Conservation (phyloP, 1,140 invertebrate genomes). For the Drosophila cardini region DNA sequence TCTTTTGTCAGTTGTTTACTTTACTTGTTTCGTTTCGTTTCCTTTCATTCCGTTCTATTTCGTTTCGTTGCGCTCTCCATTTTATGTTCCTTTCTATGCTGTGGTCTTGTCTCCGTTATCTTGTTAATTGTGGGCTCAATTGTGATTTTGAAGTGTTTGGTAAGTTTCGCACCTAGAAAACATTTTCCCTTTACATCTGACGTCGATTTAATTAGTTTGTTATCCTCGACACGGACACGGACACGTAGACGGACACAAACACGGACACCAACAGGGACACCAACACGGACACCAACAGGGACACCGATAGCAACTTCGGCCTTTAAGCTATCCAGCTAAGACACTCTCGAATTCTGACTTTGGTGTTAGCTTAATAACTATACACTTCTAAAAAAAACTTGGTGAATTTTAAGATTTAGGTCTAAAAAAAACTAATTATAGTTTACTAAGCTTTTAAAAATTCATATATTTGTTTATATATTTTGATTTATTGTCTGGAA, state of each 20-base stretch:
- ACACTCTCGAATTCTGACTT: neutral
- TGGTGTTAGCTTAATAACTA: neutral
- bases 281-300: too few relatives aligned
- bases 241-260: neutral
- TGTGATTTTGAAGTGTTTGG: constrained; percentile 73
- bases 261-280: constrained; percentile 13
- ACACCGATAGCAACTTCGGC: constrained; percentile 16
- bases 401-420: too few relatives aligned
- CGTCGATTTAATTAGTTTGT: constrained; percentile 81
- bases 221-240: constrained; percentile 50
- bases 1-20: constrained; percentile 61
- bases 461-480: too few relatives aligned
- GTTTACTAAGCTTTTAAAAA: too few relatives aligned
- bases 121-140: constrained; percentile 75
- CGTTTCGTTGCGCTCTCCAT: neutral
- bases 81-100: neutral
- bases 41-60: constrained; percentile 1
- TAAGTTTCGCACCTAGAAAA: constrained; percentile 73
- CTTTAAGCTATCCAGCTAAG: neutral
- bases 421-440: too few relatives aligned
- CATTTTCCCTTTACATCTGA: constrained; percentile 58
- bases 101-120: constrained; percentile 51
- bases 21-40: constrained; percentile 19
- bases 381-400: too few relatives aligned
- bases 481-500: too few relatives aligned